Conservation (phyloP, 2,888 invertebrate genomes). For the Agriotes lineatus region DNA sequence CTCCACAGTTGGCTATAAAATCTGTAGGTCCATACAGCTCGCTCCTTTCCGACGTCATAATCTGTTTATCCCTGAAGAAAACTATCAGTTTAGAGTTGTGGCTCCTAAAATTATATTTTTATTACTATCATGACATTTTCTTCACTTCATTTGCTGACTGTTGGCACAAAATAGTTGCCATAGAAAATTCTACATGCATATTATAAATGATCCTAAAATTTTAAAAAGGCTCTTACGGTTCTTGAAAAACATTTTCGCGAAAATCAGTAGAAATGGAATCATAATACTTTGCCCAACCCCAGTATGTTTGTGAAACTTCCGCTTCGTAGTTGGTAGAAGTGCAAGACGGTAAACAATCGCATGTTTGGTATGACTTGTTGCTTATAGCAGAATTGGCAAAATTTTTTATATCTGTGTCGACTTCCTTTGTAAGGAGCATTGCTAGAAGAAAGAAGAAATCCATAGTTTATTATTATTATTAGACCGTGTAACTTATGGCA, state of each 20-base stretch:
- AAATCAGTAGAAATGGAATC: too few relatives aligned
- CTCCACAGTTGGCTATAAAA: conserved; percentile 78
- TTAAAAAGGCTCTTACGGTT: too few relatives aligned
- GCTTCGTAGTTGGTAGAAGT: neutral
- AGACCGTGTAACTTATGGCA: too few relatives aligned
- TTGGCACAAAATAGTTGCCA: too few relatives aligned
- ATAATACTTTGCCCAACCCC: conserved; percentile 21
- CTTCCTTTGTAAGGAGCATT: neutral
- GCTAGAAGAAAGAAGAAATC: neutral
- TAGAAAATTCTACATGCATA: too few relatives aligned
- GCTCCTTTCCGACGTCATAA: conserved; percentile 75
- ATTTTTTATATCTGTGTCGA: neutral
- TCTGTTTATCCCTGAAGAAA: conserved; percentile 78
- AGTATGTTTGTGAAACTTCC: conserved; percentile 9
- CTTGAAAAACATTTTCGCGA: too few relatives aligned
- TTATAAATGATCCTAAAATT: too few relatives aligned
- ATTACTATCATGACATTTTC: too few relatives aligned
- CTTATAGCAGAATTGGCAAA: neutral
- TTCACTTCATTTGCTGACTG: too few relatives aligned
- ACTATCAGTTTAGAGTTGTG: conserved; percentile 72
- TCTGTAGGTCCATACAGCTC: conserved; percentile 78
- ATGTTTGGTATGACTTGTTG: neutral
- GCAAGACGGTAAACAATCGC: conserved; percentile 20
- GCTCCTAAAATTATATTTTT: too few relatives aligned
- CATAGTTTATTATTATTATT: too few relatives aligned